Evolutionary conservation across 2,888 invertebrate genomes (phyloP).

Genomic region (Tenthredo distinguenda): DNA sequence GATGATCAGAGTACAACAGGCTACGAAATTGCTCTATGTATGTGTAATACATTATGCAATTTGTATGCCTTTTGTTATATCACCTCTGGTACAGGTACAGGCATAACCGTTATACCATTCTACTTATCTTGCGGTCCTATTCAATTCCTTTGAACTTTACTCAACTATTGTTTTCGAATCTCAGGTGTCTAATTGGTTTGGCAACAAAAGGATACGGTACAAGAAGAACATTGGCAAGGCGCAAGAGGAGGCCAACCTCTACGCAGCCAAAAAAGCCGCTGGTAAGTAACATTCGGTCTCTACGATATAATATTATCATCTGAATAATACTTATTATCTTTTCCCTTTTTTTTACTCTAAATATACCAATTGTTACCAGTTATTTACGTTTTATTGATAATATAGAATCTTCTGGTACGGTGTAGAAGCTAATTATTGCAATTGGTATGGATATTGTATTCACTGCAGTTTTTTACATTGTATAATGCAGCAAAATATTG

Average conservation of each 20-base stretch:
- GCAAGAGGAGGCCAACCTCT: slow-evolving; percentile 99
- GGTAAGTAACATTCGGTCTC: slow-evolving; percentile 81
- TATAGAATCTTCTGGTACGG: too few relatives aligned
- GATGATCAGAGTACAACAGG: neutral
- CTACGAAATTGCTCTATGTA: neutral
- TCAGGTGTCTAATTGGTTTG: slow-evolving; percentile 99
- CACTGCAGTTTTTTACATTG: too few relatives aligned
- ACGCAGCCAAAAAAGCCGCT: slow-evolving; percentile 98
- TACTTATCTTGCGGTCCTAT: neutral
- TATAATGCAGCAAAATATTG: too few relatives aligned
- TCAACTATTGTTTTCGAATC: slow-evolving; percentile 61
- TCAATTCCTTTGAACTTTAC: slow-evolving; percentile 4
- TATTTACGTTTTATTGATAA: too few relatives aligned
- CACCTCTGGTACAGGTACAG: neutral
- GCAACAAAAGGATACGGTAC: slow-evolving; percentile 99
- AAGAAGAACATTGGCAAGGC: slow-evolving; percentile 99
- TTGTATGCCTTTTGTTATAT: slow-evolving; percentile 23
- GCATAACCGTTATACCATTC: neutral
- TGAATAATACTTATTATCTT: too few relatives aligned
- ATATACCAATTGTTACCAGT: too few relatives aligned
- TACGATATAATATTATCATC: neutral
- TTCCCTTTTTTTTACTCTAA: too few relatives aligned
- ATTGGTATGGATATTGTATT: too few relatives aligned
- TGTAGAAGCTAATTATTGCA: too few relatives aligned
- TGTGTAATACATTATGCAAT: neutral